Evolutionary conservation across 1,140 invertebrate species (phyloP), one percentile per base, ranked within the genome.

Genomic region (Carposina sasakii): DNA sequence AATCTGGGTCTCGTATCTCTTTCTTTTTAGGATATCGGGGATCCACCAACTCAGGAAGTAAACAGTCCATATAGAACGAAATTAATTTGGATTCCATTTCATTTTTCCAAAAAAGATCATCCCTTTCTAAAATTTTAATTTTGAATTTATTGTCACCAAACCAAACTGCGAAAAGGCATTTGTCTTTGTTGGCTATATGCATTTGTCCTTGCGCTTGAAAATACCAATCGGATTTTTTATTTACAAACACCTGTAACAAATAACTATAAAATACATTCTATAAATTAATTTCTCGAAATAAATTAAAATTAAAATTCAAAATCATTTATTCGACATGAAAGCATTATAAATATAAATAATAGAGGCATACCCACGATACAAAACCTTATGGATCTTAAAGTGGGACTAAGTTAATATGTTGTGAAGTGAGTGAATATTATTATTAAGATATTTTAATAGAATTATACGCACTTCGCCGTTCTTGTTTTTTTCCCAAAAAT

Each of bases 191-290:
- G 3, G 44, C 19, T 15, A 47, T 37, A 23, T 37, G 44, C 10
- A 47, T 15, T 19, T 47, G 44, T 16, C 44, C 44, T 17, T 47
- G 44, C n/a, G 28, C 22, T 47, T 47, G 44, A 12, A 23, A 16
- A 26, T 47, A 47, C 44, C 44, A 47, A 37, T 33, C 64, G 48
- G 9, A 59, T 45, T 60, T 59, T 58, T 36, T 51, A 31, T 40
- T 51, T 23, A 51, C 26, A 12, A 13, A 10, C 8, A 22, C 20
- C 17, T 42, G n/a, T n/a, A n/a, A n/a, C n/a, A n/a, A n/a, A n/a
- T n/a, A n/a, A n/a, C n/a, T n/a, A n/a, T n/a, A n/a, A n/a, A n/a
- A n/a, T n/a, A n/a, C n/a, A n/a, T n/a, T n/a, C n/a, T n/a, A n/a
- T n/a, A n/a, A n/a, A n/a, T n/a, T n/a, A n/a, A n/a, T n/a, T n/a